Evolutionary conservation across 2,113 vertebrate genomes (phyloP).

Genomic region (Grallaria varia): DNA sequence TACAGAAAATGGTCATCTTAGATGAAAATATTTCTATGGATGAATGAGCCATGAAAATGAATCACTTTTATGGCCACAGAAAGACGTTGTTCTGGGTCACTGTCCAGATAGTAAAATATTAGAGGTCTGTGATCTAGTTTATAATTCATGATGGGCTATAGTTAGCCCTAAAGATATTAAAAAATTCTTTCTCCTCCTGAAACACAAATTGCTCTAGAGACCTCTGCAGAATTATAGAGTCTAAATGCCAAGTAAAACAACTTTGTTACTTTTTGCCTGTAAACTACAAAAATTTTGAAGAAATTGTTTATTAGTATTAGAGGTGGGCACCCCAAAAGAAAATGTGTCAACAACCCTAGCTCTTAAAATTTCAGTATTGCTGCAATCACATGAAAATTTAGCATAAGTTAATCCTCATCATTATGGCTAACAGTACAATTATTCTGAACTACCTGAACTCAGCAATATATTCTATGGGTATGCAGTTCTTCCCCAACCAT

Average conservation of each 20-base stretch:
- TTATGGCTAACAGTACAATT: not conserved
- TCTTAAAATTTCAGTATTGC: not conserved
- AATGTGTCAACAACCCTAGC: not conserved
- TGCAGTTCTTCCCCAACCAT: not conserved
- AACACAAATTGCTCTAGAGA: not conserved
- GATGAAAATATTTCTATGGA: not conserved
- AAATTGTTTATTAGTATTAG: not conserved
- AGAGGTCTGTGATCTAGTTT: slow-evolving; percentile 25
- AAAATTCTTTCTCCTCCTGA: not conserved
- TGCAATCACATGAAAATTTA: not conserved
- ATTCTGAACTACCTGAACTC: not conserved
- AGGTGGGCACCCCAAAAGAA: not conserved
- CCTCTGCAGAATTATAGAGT: not conserved
- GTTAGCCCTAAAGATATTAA: slow-evolving; percentile 7
- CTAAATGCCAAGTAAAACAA: not conserved
- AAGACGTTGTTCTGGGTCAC: slow-evolving; percentile 32
- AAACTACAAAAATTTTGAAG: not conserved
- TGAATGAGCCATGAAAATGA: slow-evolving; percentile 18
- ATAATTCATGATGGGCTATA: slow-evolving; percentile 40
- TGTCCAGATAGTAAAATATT: slow-evolving; percentile 34
- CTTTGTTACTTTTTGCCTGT: not conserved
- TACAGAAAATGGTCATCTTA: not conserved
- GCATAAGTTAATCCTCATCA: not conserved
- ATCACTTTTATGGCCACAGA: slow-evolving; percentile 18
- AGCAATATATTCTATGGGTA: not conserved